Conservation (phyloP, 1,140 invertebrate species). For the Globodera rostochiensis region DNA sequence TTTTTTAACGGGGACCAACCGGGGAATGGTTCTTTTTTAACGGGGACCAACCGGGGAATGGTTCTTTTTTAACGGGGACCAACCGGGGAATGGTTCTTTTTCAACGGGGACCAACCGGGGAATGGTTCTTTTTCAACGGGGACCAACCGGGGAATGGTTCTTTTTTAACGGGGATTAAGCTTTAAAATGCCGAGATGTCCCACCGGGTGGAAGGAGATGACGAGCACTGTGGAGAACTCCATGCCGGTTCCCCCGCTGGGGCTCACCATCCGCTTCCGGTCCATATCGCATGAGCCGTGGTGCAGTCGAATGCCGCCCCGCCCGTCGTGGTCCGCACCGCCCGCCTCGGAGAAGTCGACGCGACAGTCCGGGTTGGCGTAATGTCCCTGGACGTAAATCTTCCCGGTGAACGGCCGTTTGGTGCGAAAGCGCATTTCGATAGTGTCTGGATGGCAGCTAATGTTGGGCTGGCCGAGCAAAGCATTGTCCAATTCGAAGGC, state of each 20-base stretch:
- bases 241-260: slow-evolving; percentile 56
- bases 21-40: too few species aligned
- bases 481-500: slow-evolving; percentile 53
- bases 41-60: not conserved
- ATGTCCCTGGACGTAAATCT: slow-evolving; percentile 48
- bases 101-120: too few species aligned
- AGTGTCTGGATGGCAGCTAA: slow-evolving; percentile 61
- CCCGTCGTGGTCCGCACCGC: slow-evolving; percentile 37
- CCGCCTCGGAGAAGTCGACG: slow-evolving; percentile 57
- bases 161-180: not conserved
- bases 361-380: slow-evolving; percentile 63
- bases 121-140: too few species aligned
- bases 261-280: slow-evolving; percentile 53
- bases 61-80: not conserved
- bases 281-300: slow-evolving; percentile 64
- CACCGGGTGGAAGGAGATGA: slow-evolving; percentile 64
- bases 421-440: slow-evolving; percentile 64
- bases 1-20: too few species aligned
- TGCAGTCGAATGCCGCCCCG: slow-evolving; percentile 60
- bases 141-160: too few species aligned
- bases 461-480: slow-evolving; percentile 57
- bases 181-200: not conserved
- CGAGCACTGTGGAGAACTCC: slow-evolving; percentile 63
- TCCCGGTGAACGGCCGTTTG: slow-evolving; percentile 56
- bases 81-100: not conserved